Evolutionary conservation across 2,113 vertebrate genomes (phyloP).

Genomic region (Onychostruthus taczanowskii): DNA sequence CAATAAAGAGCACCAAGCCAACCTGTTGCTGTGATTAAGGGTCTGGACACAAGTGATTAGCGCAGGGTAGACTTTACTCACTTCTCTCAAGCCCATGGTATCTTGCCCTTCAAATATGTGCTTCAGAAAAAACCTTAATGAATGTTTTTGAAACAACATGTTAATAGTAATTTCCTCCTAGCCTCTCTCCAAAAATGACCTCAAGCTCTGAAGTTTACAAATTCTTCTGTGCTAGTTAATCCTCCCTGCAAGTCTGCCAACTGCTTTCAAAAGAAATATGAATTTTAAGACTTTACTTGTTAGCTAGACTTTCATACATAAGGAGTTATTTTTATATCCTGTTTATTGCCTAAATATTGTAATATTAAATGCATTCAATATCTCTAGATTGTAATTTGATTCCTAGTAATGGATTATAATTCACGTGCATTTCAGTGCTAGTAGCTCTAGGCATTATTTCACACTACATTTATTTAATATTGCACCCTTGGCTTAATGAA

Average conservation of each 20-base stretch:
- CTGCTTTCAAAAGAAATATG: neutral
- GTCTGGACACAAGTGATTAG: neutral
- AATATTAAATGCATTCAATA: neutral
- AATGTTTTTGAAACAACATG: neutral
- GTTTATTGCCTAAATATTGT: neutral
- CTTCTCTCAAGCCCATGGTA: neutral
- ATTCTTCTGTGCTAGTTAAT: neutral
- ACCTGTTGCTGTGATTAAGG: neutral
- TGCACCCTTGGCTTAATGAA: neutral
- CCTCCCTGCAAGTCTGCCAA: neutral
- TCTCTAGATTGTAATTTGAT: neutral
- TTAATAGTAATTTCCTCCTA: neutral
- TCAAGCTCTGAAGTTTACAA: neutral
- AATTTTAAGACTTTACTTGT: neutral
- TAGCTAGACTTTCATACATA: neutral
- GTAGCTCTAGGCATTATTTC: neutral
- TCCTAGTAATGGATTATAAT: neutral
- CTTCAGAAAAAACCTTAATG: neutral
- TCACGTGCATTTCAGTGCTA: neutral
- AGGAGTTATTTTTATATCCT: neutral
- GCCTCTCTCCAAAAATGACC: neutral
- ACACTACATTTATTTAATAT: neutral
- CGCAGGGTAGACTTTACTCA: neutral
- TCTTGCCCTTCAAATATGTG: neutral
- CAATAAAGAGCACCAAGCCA: neutral